A percentile compares a stretch with the other conserved stretches of the same genome.
phyloP scores from a whole-genome alignment of 1,140 invertebrate species.

The Drosophila oshimai region DNA sequence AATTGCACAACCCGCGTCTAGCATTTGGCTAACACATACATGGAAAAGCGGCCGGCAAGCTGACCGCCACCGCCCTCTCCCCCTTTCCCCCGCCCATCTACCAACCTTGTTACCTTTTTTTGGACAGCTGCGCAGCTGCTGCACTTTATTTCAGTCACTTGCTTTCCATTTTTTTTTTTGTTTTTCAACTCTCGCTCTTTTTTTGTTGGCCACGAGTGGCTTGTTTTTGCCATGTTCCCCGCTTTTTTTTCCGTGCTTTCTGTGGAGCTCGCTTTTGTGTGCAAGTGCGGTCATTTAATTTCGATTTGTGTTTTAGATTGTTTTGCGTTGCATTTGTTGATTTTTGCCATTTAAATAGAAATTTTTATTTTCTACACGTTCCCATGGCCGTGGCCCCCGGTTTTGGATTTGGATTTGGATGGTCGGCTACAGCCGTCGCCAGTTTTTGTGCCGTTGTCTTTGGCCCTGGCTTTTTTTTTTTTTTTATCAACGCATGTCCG shows the following conservation, averaged over 20 bases:
- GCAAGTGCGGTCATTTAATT: slow-evolving; percentile 82
- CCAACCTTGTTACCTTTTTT: slow-evolving; percentile 40
- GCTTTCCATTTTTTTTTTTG: slow-evolving; percentile 42
- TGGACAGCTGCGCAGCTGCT: slow-evolving; percentile 68
- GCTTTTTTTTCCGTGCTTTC: slow-evolving; percentile 17
- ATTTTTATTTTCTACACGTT: slow-evolving; percentile 81
- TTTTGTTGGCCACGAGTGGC: slow-evolving; percentile 58
- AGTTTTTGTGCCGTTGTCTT: slow-evolving; percentile 48
- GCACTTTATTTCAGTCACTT: slow-evolving; percentile 78
- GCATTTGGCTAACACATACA: slow-evolving; percentile 27
- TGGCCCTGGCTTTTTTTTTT: slow-evolving; percentile 4
- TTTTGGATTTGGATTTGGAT: slow-evolving; percentile 9
- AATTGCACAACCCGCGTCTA: slow-evolving; percentile 46
- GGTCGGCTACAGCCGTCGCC: slow-evolving; percentile 54
- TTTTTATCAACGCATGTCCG: slow-evolving; percentile 70
- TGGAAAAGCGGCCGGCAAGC: slow-evolving; percentile 12
- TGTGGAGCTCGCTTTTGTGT: slow-evolving; percentile 67
- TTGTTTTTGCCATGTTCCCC: slow-evolving; percentile 74
- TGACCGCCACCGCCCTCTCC: not conserved
- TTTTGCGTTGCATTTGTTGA: slow-evolving; percentile 80
- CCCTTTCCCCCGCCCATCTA: not conserved
- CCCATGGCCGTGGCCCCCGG: slow-evolving; percentile 49
- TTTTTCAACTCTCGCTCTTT: slow-evolving; percentile 2
- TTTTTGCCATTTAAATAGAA: slow-evolving; percentile 82
- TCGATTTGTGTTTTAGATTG: slow-evolving; percentile 82